Evolutionary conservation across 2,113 vertebrate genomes (phyloP).

Genomic region (Neomonachus schauinslandi): DNA sequence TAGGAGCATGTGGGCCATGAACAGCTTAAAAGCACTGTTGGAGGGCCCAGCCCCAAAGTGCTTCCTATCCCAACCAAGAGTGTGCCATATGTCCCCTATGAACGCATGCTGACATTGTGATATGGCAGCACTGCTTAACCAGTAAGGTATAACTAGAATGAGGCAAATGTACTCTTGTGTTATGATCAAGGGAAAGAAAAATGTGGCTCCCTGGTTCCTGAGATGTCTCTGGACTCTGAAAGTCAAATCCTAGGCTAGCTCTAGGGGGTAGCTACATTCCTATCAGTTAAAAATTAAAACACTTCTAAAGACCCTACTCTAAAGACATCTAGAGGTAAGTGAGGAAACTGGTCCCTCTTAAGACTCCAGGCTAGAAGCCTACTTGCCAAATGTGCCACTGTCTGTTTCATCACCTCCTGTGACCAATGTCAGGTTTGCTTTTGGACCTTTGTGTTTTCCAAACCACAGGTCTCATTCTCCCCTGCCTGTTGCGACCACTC

Average conservation of each 20-base stretch:
- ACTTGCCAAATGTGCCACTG: not conserved
- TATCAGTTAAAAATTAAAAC: not conserved
- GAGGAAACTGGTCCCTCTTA: not conserved
- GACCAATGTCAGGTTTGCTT: not conserved
- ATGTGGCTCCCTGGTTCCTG: not conserved
- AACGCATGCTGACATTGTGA: not conserved
- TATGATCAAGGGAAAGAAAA: not conserved
- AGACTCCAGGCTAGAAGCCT: not conserved
- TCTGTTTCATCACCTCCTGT: not conserved
- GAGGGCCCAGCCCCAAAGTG: not conserved
- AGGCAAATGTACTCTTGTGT: not conserved
- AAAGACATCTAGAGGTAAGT: not conserved
- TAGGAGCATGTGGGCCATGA: not conserved
- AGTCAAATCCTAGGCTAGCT: not conserved
- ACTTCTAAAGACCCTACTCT: not conserved
- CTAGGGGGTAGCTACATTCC: not conserved
- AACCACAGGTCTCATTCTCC: not conserved
- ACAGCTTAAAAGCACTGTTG: not conserved
- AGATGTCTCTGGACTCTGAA: conserved; percentile 7
- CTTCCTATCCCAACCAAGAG: not conserved
- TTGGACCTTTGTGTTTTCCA: not conserved
- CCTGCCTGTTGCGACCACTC: not conserved
- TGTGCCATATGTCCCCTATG: not conserved
- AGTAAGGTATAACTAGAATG: not conserved
- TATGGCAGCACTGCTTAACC: not conserved